Base-by-base conservation (phyloP, 23 tunicate species). In the Ciona savignyi region DNA sequence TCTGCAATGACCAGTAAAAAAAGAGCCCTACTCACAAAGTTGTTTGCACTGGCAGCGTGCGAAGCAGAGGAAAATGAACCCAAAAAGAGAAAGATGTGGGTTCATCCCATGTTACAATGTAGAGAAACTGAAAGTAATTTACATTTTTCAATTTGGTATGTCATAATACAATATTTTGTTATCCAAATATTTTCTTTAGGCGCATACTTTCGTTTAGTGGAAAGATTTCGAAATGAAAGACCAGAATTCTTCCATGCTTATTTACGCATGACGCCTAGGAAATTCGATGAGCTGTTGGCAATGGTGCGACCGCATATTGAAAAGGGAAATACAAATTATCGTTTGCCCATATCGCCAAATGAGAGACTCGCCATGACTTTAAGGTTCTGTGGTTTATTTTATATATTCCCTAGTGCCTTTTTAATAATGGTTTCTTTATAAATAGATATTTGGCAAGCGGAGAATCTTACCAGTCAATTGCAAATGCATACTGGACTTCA, bases 401-500 rank as follows among this genome's bases (percentile, higher is more conserved):
- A 65, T 24, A 6, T 22, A 15, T 65, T 24, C 20, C 26, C 11
- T 25, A 9, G 23, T 25, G 23, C 23, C 9, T 65, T 19, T 23
- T 23, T 65, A 19, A 65, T 65, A 19, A 19, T 24, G 11, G 23
- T 22, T 65, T 65, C 11, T 22, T 51, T 19, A 15, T 51, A 15
- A 15, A 25, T 24, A 65, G 69, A 22, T 65, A 65, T 65, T n/a
- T 65, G 21, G 69, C 69, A 9, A 65, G 69, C 69, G 26, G 69
- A 19, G 69, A 65, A 9, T 65, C 69, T 15, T 65, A 65, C 26
- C 69, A 65, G 26, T 22, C 69, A 11, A 65, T 24, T n/a, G 24
- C 23, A 9, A 65, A 65, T 65, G 69, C 69, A 19, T 65, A 65
- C 23, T 65, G 69, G 69, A n/a, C 69, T 65, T 65, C 26, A 9